Evolutionary conservation across 2,888 invertebrate genomes (phyloP), one percentile per base, ranked within the genome.

Genomic region (Drosophila nigricruria): DNA sequence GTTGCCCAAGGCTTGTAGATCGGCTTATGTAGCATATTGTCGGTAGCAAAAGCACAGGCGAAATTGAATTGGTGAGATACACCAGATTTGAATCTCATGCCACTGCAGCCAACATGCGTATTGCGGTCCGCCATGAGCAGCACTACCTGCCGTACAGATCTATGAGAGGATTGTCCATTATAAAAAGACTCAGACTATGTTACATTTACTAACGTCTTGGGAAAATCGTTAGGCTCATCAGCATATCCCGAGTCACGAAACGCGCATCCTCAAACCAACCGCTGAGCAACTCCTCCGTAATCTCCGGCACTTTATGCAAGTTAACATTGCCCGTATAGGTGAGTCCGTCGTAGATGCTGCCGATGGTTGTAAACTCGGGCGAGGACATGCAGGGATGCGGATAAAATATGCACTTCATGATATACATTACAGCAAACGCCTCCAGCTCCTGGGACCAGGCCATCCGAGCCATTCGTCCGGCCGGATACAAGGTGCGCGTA

Each of bases 391-490:
- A 82, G 1, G 70, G 54, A 3, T 20, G 23, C 0, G 25, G 34
- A 14, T 42, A 1, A 0, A 56, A 49, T 0, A 3, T 1, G 27
- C 82, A 82, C 25, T 25, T 49, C 27, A 16, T 38, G 0, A 80
- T 50, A n/a, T 69, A 67, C 6, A 72, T 23, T 1, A 20, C 8
- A 0, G 82, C 75, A 32, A 82, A 76, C 0, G 14, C 12, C 9
- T 76, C 79, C 57, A 82, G 59, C 36, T 82, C 77, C 0, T 36
- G n/a, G 16, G 82, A 82, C 82, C 82, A 82, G n/a, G 9, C 30
- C 77, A 82, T 77, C 3, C 77, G 66, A 1, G 80, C 71, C 82
- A 82, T 82, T 3, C 75, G 71, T 2, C 60, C 79, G 0, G 82
- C 82, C 10, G 80, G 73, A 27, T 59, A 40, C 27, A 78, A 45